phyloP scores from a whole-genome alignment of 2,888 invertebrate species.

The Synanthedon vespiformis region DNA sequence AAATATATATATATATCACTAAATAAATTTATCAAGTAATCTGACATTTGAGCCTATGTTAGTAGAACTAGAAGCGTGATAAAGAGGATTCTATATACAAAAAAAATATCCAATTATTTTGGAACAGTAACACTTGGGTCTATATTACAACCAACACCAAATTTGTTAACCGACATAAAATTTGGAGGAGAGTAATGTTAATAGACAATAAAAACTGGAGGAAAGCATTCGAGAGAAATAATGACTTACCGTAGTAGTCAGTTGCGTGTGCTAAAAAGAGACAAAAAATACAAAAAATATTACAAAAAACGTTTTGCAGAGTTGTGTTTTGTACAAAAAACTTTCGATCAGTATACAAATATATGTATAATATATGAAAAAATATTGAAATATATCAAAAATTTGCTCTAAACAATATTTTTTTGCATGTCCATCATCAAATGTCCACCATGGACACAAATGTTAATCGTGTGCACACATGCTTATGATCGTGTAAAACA shows the following conservation, averaged over 20 bases:
- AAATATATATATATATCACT: background rate
- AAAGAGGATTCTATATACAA: slow-evolving; percentile 55
- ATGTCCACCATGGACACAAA: no score
- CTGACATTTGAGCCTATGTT: slow-evolving; percentile 49
- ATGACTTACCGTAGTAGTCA: slow-evolving; percentile 99
- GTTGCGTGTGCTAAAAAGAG: slow-evolving; percentile 88
- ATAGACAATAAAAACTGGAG: slow-evolving; percentile 14
- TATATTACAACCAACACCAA: slow-evolving; percentile 51
- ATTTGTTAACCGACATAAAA: slow-evolving; percentile 39
- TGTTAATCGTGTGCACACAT: no score
- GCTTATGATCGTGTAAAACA: no score
- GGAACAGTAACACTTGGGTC: slow-evolving; percentile 21
- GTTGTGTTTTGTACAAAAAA: background rate
- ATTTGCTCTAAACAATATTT: no score
- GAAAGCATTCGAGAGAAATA: slow-evolving; percentile 73
- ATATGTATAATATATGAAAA: no score
- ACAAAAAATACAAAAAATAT: slow-evolving; percentile 55
- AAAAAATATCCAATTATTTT: slow-evolving; percentile 31
- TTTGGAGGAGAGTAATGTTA: slow-evolving; percentile 30
- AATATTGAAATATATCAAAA: no score
- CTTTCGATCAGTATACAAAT: no score
- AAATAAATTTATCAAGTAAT: slow-evolving; percentile 44
- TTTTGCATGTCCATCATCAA: no score
- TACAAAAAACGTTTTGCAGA: slow-evolving; percentile 26
- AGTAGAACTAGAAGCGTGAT: slow-evolving; percentile 68